Conservation (phyloP, 1,140 invertebrate genomes). For the Pogonomyrmex barbatus region DNA sequence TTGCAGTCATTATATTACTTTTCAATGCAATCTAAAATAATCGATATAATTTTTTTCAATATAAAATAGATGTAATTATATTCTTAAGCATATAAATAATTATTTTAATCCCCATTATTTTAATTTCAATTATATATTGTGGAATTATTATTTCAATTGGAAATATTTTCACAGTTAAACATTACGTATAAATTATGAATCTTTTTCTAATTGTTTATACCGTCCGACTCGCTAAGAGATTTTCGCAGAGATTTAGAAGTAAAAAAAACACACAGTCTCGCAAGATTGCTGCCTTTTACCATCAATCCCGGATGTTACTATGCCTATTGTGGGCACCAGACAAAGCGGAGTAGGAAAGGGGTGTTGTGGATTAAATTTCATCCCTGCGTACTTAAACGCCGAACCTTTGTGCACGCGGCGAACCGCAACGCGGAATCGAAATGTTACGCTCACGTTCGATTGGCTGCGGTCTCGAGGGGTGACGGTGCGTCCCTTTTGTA, state of each 20-base stretch:
- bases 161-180: neutral
- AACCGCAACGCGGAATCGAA: constrained; percentile 75
- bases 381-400: constrained; percentile 71
- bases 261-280: neutral
- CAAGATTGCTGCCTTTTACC: constrained; percentile 12
- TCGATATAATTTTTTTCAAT: too few relatives aligned
- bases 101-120: neutral
- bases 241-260: neutral
- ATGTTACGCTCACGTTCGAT: constrained; percentile 73
- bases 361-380: constrained; percentile 75
- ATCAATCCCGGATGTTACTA: neutral
- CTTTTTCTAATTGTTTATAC: neutral
- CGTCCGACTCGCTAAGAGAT: neutral
- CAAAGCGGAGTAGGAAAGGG: constrained; percentile 37
- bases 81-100: too few relatives aligned
- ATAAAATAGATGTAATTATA: too few relatives aligned
- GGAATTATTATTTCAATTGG: neutral
- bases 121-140: neutral
- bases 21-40: too few relatives aligned
- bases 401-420: constrained; percentile 71
- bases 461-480: constrained; percentile 66
- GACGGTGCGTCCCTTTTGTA: constrained; percentile 40
- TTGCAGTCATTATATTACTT: too few relatives aligned
- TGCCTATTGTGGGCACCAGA: constrained; percentile 24
- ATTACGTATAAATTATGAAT: neutral